Percentiles rank a stretch among this genome's conserved stretches.
Evolutionary conservation across 53 echinoderm and acorn worm species (phyloP).

Genomic region (Paelopatides confundens): DNA sequence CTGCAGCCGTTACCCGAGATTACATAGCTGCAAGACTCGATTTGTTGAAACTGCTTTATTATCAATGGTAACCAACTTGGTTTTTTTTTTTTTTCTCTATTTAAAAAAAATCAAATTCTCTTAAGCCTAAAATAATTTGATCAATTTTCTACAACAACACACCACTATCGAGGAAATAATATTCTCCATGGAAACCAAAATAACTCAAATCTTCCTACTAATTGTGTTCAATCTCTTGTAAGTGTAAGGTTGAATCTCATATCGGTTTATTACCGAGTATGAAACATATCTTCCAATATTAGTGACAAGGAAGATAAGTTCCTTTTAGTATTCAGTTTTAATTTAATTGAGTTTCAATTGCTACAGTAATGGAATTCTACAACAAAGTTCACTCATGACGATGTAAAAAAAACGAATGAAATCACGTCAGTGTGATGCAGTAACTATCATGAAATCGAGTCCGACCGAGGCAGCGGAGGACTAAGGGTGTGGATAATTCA

Average conservation of each 20-base stretch:
- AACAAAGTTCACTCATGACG: background rate
- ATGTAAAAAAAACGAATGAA: background rate
- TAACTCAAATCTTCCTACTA: too few species aligned
- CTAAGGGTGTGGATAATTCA: slow-evolving; percentile 5
- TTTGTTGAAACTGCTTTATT: slow-evolving; percentile 6
- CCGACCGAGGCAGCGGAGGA: background rate
- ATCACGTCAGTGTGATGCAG: background rate
- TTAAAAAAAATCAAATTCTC: background rate
- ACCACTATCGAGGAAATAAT: too few species aligned
- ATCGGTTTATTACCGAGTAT: too few species aligned
- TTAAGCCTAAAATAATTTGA: too few species aligned
- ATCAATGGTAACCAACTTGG: too few species aligned
- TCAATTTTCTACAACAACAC: too few species aligned
- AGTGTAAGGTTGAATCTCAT: too few species aligned
- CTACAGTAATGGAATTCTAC: background rate
- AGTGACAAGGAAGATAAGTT: background rate
- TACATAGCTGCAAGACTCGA: slow-evolving; percentile 42
- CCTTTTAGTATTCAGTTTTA: background rate
- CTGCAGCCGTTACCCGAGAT: slow-evolving; percentile 23
- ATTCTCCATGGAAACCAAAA: too few species aligned
- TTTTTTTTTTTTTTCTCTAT: background rate
- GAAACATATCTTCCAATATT: too few species aligned
- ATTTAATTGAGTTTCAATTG: background rate
- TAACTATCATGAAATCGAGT: slow-evolving; percentile 44
- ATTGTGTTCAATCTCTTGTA: too few species aligned